Base-by-base conservation (phyloP, 2,113 vertebrate species). In the Callipepla squamata region DNA sequence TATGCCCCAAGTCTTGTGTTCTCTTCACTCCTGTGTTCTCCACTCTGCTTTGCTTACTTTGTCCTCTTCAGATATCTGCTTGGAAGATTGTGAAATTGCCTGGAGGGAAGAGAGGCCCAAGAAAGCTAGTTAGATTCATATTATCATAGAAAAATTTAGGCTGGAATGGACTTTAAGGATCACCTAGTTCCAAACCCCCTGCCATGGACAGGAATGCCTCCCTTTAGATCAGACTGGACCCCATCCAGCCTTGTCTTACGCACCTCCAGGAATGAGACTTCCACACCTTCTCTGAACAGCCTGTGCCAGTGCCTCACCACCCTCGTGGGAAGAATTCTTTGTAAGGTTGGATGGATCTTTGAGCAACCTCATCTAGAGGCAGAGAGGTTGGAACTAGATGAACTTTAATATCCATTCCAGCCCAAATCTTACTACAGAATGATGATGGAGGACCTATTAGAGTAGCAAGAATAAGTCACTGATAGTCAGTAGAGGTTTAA, bases 1-100 rank as follows among this genome's bases (percentile, higher is more conserved):
- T 36, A 9, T 22, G 42, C 21, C 80, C 1, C 0, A 38, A 30
- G 7, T 32, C 59, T 8, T 1, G 11, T 3, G 2, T 72, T 65
- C 10, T 20, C 13, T 74, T 22, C 2, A 9, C 3, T 13, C 12
- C 8, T 32, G 22, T 78, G 11, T 19, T 2, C 13, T 67, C 45
- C 13, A 32, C 18, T 58, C 32, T 20, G 14, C 25, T 70, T 53
- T 53, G 51, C 26, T 20, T 17, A 13, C 32, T 58, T 58, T 58
- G 32, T 19, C 57, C 13, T 59, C 57, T 34, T 34, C 20, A 62
- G 9, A 11, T n/a, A 59, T 22, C 57, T 59, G 20, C n/a, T 34
- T 59, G 20, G n/a, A 22, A 59, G 20, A 59, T 12, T n/a, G 57
- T 59, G n/a, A 20, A 7, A 34, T n/a, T 22, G n/a, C 21, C 57